Evolutionary conservation across 1,140 invertebrate genomes (phyloP), one percentile per base, ranked within the genome.

Genomic region (Limonius californicus): DNA sequence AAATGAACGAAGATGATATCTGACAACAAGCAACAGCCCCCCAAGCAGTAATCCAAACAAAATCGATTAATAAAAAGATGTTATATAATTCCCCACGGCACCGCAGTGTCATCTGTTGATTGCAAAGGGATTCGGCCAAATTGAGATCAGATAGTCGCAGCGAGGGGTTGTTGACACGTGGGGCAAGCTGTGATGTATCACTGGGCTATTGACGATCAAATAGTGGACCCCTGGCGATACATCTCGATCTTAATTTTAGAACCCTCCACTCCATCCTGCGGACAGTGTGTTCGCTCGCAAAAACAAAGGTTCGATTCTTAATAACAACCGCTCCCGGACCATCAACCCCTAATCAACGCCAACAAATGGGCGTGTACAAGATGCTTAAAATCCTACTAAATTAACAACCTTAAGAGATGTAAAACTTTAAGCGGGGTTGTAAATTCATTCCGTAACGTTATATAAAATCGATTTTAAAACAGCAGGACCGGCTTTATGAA

Each of bases 1-100:
- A 57, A 65, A 65, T 55, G 23, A 59, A 32, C 47, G 14, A 32
- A 64, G 62, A 67, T 67, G 59, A 55, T 57, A 63, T 63, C 62
- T 61, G 47, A 61, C 62, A 63, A 60, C 53, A 55, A 23, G n/a
- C 18, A 11, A 68, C 63, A 47, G 42, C 60, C 62, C 66, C 66
- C 66, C 23, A 23, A 56, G 57, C 66, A 56, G 61, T 57, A 65
- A 68, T 68, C 58, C 66, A 53, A 63, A 61, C 66, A 57, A 63
- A 68, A 68, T 68, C 66, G 66, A 68, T 68, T 68, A 68, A 68
- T 68, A 68, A 68, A 65, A 65, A 68, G 60, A 68, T 61, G 63
- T 65, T 68, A 62, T 68, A 57, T 64, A 68, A 68, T 65, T 65
- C 66, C 66, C 66, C 23, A 27, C n/a, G 64, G 66, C 54, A 62